phyloP scores from a whole-genome alignment of 2,113 vertebrate genomes.

The Mesitornis unicolor region DNA sequence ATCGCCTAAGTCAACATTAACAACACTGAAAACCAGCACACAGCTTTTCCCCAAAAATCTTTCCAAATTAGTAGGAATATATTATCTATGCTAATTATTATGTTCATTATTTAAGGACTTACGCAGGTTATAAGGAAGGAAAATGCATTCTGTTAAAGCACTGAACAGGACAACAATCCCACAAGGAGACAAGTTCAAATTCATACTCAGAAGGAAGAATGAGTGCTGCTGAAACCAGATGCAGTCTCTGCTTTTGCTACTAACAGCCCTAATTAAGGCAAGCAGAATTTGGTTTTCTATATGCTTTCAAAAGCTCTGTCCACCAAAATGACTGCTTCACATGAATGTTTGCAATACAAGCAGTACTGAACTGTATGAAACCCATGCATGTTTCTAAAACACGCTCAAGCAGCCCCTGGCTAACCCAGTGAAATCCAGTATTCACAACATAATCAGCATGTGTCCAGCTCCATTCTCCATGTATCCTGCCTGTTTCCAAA shows the following conservation, averaged over 20 bases:
- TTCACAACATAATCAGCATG: slow-evolving; percentile 3
- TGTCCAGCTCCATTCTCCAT: neutral
- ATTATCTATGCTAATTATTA: neutral
- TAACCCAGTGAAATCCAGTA: neutral
- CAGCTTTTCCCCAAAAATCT: neutral
- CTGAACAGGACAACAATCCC: neutral
- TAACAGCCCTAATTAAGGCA: neutral
- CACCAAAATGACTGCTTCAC: neutral
- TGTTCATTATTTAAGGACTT: neutral
- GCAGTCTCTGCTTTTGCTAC: neutral
- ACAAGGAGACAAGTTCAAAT: neutral
- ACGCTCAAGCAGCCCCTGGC: neutral
- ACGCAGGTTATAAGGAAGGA: neutral
- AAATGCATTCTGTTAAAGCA: neutral
- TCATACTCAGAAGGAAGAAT: neutral
- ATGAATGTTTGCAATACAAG: neutral
- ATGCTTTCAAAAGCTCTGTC: neutral
- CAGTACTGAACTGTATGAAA: neutral
- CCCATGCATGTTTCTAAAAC: neutral
- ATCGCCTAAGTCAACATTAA: neutral
- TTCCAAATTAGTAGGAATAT: neutral
- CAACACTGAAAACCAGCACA: neutral
- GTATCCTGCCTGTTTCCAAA: slow-evolving; percentile 23
- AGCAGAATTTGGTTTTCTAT: neutral
- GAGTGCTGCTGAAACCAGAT: neutral